phyloP scores from a whole-genome alignment of 2,888 invertebrate species.

The Tinea trinotella region DNA sequence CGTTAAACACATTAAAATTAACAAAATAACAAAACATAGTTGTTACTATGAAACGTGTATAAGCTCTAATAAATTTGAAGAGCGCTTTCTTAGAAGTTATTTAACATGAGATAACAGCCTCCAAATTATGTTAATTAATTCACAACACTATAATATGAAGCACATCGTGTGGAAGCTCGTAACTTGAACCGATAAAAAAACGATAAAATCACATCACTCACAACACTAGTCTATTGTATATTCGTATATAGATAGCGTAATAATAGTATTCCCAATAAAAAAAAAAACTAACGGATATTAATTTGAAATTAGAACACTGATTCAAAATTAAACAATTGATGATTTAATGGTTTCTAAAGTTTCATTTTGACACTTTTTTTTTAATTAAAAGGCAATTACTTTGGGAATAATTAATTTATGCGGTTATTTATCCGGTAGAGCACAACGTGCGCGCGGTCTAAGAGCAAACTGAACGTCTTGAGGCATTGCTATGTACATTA shows the following conservation, averaged over 20 bases:
- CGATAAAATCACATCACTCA: background rate
- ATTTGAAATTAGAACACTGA: too few species aligned
- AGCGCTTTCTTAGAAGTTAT: background rate
- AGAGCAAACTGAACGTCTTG: conserved; percentile 52
- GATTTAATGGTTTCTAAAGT: too few species aligned
- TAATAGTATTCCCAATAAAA: too few species aligned
- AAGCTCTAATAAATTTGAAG: background rate
- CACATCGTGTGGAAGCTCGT: background rate
- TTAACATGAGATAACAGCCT: background rate
- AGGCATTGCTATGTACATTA: conserved; percentile 38
- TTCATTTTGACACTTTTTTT: background rate
- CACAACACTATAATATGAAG: background rate
- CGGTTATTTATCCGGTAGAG: conserved; percentile 37
- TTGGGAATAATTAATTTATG: background rate
- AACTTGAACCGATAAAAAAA: conserved; percentile 1
- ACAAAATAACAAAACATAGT: background rate
- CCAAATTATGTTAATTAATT: conserved; percentile 11
- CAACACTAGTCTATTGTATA: conserved; percentile 1
- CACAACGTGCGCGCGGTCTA: conserved; percentile 49
- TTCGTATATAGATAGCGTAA: too few species aligned
- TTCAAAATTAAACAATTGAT: too few species aligned
- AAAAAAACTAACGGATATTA: too few species aligned
- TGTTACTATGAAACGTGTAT: background rate
- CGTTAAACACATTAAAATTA: background rate
- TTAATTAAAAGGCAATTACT: background rate